Conservation (phyloP, 1,140 invertebrate species). For the Mya arenaria region DNA sequence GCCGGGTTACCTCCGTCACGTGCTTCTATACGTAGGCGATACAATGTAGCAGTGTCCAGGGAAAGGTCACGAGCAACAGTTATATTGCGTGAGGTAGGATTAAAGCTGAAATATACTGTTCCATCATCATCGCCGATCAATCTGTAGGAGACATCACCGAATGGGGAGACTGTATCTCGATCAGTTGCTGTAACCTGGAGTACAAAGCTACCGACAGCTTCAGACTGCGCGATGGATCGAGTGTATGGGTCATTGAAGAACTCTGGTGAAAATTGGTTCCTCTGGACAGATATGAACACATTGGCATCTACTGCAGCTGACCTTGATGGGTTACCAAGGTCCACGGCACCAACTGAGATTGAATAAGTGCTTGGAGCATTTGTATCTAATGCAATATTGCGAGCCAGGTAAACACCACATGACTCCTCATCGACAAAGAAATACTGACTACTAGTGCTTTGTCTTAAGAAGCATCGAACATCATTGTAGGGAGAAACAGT, state of each 20-base stretch:
- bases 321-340: slow-evolving; percentile 27
- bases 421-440: slow-evolving; percentile 41
- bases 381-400: slow-evolving; percentile 22
- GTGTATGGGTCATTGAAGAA: slow-evolving; percentile 55
- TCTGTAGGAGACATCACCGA: slow-evolving; percentile 14
- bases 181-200: slow-evolving; percentile 60
- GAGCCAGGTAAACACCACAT: slow-evolving; percentile 18
- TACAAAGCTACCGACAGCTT: slow-evolving; percentile 55
- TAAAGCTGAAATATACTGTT: slow-evolving; percentile 33
- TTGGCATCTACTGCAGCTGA: slow-evolving; percentile 13
- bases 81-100: slow-evolving; percentile 23
- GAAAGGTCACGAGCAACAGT: slow-evolving; percentile 14
- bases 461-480: slow-evolving; percentile 4
- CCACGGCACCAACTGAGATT: slow-evolving; percentile 15
- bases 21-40: slow-evolving; percentile 65
- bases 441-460: not conserved
- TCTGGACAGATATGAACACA: slow-evolving; percentile 53
- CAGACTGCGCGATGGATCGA: slow-evolving; percentile 60
- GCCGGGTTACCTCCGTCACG: slow-evolving; percentile 65
- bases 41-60: slow-evolving; percentile 32
- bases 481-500: slow-evolving; percentile 40
- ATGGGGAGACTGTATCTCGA: slow-evolving; percentile 57
- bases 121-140: slow-evolving; percentile 44
- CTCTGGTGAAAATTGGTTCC: slow-evolving; percentile 66
- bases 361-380: not conserved